Conservation (phyloP, 2,113 vertebrate species). For the Microcebus griseorufus region DNA sequence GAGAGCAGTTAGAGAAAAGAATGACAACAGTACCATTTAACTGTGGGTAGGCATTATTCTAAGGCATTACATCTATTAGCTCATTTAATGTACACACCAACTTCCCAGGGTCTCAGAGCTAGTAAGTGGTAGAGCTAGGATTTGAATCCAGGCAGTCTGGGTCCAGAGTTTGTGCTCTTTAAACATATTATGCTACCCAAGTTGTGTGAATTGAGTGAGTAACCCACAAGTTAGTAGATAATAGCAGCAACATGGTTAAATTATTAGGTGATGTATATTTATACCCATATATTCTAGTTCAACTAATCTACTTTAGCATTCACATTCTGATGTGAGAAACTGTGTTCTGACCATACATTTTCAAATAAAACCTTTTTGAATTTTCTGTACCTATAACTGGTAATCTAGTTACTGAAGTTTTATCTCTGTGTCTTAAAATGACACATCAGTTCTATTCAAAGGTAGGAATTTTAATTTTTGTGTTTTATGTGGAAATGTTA, state of each 20-base stretch:
- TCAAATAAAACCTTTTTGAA: conserved; percentile 28
- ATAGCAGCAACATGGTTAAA: background rate
- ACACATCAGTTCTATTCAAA: background rate
- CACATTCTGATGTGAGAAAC: background rate
- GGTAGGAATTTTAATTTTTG: background rate
- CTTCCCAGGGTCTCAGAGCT: background rate
- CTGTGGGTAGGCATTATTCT: background rate
- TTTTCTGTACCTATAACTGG: background rate
- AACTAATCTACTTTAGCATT: background rate
- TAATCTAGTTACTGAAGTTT: background rate
- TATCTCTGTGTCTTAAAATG: conserved; percentile 27
- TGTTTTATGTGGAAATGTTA: conserved; percentile 23
- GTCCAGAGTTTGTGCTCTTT: background rate
- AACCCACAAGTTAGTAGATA: background rate
- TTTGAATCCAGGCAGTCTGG: background rate
- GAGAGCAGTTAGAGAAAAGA: background rate
- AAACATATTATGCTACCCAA: background rate
- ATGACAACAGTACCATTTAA: background rate
- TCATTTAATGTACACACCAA: background rate
- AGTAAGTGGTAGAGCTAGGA: background rate
- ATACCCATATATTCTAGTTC: background rate
- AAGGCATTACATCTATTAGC: background rate
- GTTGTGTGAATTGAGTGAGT: background rate
- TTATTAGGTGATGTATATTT: background rate
- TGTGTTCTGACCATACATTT: background rate